These are phyloP conservation scores for Ceratosolen fusciceps DNA, from an alignment of 1,140 invertebrate genomes.

Conservation along the genomic window DNA sequence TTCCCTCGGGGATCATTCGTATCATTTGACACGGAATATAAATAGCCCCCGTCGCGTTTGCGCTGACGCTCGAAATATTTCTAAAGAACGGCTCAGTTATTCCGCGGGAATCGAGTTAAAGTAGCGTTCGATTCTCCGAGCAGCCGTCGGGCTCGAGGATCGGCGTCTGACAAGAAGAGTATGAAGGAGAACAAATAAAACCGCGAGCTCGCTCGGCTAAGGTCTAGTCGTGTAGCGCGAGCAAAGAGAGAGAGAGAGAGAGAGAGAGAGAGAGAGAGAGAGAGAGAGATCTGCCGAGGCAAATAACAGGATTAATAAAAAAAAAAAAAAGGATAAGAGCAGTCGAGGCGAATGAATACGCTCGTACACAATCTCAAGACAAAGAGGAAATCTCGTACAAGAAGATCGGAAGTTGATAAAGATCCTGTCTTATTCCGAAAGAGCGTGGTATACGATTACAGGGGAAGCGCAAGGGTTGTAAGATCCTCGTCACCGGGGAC, in stretches of 20 bases:
- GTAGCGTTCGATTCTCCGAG: constrained; percentile 40
- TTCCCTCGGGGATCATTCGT: constrained; percentile 21
- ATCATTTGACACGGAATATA: constrained; percentile 2
- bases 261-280: neutral
- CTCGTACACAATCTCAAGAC: constrained; percentile 26
- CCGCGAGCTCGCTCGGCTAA: too few species aligned
- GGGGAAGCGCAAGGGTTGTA: neutral
- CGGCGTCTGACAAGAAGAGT: neutral
- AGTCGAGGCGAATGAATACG: neutral
- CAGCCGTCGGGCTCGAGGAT: neutral
- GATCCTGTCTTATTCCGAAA: constrained; percentile 3
- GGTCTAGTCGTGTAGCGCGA: too few species aligned
- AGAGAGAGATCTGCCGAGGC: neutral
- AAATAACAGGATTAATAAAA: constrained; percentile 42
- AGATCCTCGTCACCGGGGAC: constrained; percentile 40
- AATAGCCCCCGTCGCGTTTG: neutral
- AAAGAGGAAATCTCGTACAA: constrained; percentile 1
- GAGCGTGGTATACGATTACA: neutral
- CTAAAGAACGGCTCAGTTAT: constrained; percentile 20
- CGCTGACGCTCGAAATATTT: neutral
- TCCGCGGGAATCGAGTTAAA: constrained; percentile 43
- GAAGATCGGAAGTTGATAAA: constrained; percentile 3
- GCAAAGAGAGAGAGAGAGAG: neutral
- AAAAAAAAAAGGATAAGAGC: neutral
- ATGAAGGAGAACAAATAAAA: neutral